phyloP scores from a whole-genome alignment of 1,140 invertebrate genomes.

The Pseudomyrmex flavicornis region DNA sequence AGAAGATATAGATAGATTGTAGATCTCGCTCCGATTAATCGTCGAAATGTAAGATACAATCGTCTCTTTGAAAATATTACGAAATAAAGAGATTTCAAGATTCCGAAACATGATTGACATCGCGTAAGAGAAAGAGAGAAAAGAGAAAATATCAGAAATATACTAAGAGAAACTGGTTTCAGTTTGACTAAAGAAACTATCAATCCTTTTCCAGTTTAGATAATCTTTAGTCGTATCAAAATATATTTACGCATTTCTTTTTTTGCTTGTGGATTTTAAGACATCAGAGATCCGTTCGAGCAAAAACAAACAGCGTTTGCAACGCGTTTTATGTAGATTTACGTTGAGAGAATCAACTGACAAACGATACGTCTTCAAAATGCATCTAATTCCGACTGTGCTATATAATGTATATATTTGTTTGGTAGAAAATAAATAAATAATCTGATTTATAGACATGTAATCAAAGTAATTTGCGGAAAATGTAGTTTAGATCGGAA shows the following conservation, averaged over 20 bases:
- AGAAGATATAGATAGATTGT: neutral
- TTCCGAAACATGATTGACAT: neutral
- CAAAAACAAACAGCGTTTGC: neutral
- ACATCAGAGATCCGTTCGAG: neutral
- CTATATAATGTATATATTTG: neutral
- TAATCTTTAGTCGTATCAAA: neutral
- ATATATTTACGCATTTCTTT: neutral
- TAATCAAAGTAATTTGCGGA: neutral
- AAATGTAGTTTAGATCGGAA: neutral
- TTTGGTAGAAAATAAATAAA: neutral
- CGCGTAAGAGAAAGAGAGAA: neutral
- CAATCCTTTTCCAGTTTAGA: neutral
- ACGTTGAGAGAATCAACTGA: neutral
- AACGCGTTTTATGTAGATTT: neutral
- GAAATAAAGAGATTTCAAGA: neutral
- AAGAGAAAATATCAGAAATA: neutral
- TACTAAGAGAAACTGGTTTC: too few relatives aligned
- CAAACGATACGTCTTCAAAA: neutral
- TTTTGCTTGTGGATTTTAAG: neutral
- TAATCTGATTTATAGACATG: neutral
- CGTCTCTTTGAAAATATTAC: neutral
- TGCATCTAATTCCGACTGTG: neutral
- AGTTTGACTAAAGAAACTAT: neutral
- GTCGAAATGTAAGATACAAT: neutral
- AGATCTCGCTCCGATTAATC: neutral